Base-by-base conservation (phyloP, 2,113 vertebrate species). In the Terrapene triunguis region DNA sequence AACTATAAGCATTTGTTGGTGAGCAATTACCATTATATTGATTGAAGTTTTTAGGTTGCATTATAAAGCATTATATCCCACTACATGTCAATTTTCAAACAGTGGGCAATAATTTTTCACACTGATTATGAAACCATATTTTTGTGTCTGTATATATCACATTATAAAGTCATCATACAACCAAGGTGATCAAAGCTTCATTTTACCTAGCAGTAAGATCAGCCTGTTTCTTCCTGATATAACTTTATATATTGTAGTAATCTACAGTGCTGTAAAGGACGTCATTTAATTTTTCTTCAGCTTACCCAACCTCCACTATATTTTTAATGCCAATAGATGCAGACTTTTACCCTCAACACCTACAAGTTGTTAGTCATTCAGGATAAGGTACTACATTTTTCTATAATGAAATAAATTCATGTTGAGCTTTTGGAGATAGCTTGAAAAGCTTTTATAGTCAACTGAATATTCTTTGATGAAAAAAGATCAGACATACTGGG, bases 401-500 rank as follows among this genome's bases (percentile, higher is more conserved):
- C 38, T 84, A 50, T 42, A 82, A 65, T 65, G 27, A 82, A 92
- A 90, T 59, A 80, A 89, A 93, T 83, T 42, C 14, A 47, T 35
- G 14, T 4, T n/a, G 32, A 55, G 27, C 44, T 92, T 94, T 87
- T 85, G 53, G 87, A 5, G 8, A 80, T 38, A 85, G 65, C 27
- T 42, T 89, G 44, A 82, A 91, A 95, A 69, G 54, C 10, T 86
- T 90, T 72, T 48, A 59, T 6, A 17, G 21, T 9, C 21, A 72
- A 91, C 87, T 87, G 90, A 85, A 51, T 93, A 89, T 85, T 92
- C 48, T 59, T 76, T 89, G 57, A 92, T 54, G 94, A 94, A 92
- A 25, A 82, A 92, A 88, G 80, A 80, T 95, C 87, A 92, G 24
- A 1, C 38, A 29, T 72, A 50, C 88, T 83, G 94, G 86, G 65